Evolutionary conservation across 2,113 vertebrate species (phyloP).

Genomic region (Choloepus hoffmanni): DNA sequence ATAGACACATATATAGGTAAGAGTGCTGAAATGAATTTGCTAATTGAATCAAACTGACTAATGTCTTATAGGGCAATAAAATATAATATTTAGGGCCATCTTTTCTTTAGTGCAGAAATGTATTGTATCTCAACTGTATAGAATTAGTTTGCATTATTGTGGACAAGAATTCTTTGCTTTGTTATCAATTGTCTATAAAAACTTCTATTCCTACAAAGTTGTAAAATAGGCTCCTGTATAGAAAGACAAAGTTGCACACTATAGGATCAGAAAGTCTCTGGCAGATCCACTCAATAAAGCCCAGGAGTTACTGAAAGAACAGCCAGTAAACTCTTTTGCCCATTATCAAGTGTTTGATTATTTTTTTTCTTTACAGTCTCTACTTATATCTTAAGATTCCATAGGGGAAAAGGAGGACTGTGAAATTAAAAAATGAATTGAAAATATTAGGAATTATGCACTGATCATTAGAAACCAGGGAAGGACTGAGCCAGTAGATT

Average conservation of each 20-base stretch:
- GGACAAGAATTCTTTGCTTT: neutral
- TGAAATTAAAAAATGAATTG: neutral
- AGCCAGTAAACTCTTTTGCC: neutral
- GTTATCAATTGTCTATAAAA: neutral
- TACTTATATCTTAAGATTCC: neutral
- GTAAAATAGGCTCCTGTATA: neutral
- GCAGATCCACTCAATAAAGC: neutral
- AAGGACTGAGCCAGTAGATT: neutral
- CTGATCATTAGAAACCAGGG: neutral
- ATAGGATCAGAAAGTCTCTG: neutral
- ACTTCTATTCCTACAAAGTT: neutral
- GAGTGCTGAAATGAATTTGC: neutral
- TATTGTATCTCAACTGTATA: neutral
- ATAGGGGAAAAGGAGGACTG: neutral
- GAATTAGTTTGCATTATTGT: constrained; percentile 31
- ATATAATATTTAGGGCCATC: neutral
- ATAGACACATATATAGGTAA: neutral
- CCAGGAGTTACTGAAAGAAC: neutral
- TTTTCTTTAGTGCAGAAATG: neutral
- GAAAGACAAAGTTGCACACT: neutral
- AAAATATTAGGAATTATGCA: neutral
- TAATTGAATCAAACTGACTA: neutral
- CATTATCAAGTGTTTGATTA: neutral
- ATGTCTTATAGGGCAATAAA: neutral
- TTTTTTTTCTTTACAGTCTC: neutral